Evolutionary conservation across 2,797 vertebrate species (phyloP).

Genomic region (Fringilla coelebs): DNA sequence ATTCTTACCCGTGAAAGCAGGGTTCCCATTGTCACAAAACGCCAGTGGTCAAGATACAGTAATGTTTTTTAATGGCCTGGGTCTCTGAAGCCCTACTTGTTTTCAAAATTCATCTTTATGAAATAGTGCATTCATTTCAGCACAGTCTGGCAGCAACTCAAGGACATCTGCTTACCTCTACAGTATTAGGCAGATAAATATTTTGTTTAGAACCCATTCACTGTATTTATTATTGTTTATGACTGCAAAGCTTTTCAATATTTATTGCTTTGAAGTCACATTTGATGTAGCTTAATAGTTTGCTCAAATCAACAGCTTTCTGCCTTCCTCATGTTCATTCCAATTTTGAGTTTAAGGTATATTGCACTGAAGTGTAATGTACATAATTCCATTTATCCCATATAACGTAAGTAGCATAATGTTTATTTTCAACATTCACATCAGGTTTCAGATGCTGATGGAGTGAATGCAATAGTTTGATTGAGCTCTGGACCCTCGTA

Average conservation of each 20-base stretch:
- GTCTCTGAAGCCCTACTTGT: conserved; percentile 18
- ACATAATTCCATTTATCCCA: background rate
- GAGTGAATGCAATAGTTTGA: background rate
- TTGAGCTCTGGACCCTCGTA: background rate
- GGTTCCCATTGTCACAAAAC: conserved; percentile 8
- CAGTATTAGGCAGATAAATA: conserved; percentile 47
- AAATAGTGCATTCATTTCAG: conserved; percentile 40
- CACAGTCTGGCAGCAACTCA: conserved; percentile 32
- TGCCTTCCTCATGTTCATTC: background rate
- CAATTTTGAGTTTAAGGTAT: background rate
- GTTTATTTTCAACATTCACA: background rate
- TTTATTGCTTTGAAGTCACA: conserved; percentile 24
- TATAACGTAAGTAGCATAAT: background rate
- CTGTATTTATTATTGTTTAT: conserved; percentile 15
- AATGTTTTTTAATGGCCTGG: conserved; percentile 46
- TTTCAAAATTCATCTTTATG: conserved; percentile 51
- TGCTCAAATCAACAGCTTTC: conserved; percentile 27
- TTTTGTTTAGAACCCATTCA: conserved; percentile 48
- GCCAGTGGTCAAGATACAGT: conserved; percentile 37
- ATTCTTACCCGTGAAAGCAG: background rate
- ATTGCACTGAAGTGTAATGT: background rate
- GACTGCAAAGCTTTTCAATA: conserved; percentile 36
- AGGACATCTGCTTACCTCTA: conserved; percentile 56
- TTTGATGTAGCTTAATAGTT: conserved; percentile 38
- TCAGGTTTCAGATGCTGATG: background rate